phyloP scores from a whole-genome alignment of 2,888 invertebrate species.

The Eilema caniola region DNA sequence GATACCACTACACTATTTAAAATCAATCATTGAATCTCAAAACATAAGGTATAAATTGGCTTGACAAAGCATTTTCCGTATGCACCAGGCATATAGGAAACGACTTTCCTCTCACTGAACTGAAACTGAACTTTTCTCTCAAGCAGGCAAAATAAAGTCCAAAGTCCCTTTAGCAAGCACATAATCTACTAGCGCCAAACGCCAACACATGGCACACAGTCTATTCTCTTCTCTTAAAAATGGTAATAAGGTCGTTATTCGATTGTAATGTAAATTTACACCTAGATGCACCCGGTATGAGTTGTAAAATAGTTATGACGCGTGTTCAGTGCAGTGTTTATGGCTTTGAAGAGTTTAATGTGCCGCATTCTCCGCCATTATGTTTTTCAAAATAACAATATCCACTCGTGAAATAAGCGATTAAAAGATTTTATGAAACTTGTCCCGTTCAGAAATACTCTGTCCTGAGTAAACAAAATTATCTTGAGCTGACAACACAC shows the following conservation, averaged over 20 bases:
- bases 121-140: not conserved
- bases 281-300: slow-evolving; percentile 32
- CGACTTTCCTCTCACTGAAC: too few species aligned
- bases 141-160: not conserved
- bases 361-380: slow-evolving; percentile 33
- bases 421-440: not conserved
- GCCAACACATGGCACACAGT: not conserved
- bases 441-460: not conserved
- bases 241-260: not conserved
- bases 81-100: not conserved
- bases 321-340: slow-evolving; percentile 46
- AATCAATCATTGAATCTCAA: not conserved
- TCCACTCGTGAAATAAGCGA: slow-evolving; percentile 4
- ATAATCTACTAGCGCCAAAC: not conserved
- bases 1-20: not conserved
- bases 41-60: not conserved
- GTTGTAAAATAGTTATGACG: slow-evolving; percentile 39
- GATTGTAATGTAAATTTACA: not conserved
- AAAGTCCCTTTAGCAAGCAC: not conserved
- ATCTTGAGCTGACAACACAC: too few species aligned
- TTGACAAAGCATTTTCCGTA: not conserved
- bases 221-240: not conserved
- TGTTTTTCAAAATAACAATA: slow-evolving; percentile 19
- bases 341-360: slow-evolving; percentile 26
- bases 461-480: too few species aligned